Evolutionary conservation across 2,888 invertebrate genomes (phyloP).

Genomic region (Augochlorella aurata): DNA sequence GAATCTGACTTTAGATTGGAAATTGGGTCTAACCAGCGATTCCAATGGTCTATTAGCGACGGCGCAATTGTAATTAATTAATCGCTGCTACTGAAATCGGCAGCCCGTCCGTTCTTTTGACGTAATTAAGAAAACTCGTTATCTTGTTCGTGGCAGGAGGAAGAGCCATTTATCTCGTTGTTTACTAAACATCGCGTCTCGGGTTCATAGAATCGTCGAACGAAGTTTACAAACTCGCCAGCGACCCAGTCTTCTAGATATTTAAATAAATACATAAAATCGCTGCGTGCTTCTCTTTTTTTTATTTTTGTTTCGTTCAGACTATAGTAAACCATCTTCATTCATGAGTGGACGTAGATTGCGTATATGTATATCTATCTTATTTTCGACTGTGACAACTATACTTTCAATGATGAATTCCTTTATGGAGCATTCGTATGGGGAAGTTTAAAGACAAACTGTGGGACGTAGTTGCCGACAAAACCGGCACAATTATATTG

Average conservation of each 20-base stretch:
- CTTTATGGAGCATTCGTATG: neutral
- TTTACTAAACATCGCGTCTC: conserved; percentile 72
- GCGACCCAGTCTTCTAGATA: conserved; percentile 41
- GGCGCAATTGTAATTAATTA: neutral
- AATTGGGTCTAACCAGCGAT: neutral
- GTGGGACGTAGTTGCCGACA: neutral
- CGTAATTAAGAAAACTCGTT: conserved; percentile 51
- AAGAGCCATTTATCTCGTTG: conserved; percentile 73
- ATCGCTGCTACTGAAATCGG: neutral
- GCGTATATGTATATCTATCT: neutral
- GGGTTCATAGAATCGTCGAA: conserved; percentile 67
- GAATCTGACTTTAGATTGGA: neutral
- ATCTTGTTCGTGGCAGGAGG: conserved; percentile 51
- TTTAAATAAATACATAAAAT: conserved; percentile 52
- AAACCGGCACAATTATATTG: neutral
- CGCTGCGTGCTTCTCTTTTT: conserved; percentile 3
- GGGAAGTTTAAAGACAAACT: neutral
- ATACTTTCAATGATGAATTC: no score
- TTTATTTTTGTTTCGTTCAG: conserved; percentile 15
- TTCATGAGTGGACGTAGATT: conserved; percentile 17
- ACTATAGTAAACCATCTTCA: conserved; percentile 17
- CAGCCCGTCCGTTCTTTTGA: conserved; percentile 11
- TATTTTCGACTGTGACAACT: no score
- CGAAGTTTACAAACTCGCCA: conserved; percentile 73
- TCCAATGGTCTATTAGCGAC: neutral